A percentile compares a stretch with the other conserved stretches of the same genome.
These are phyloP conservation scores for Oxycera nigricornis DNA, from an alignment of 2,888 invertebrate species.

Conservation along the genomic window DNA sequence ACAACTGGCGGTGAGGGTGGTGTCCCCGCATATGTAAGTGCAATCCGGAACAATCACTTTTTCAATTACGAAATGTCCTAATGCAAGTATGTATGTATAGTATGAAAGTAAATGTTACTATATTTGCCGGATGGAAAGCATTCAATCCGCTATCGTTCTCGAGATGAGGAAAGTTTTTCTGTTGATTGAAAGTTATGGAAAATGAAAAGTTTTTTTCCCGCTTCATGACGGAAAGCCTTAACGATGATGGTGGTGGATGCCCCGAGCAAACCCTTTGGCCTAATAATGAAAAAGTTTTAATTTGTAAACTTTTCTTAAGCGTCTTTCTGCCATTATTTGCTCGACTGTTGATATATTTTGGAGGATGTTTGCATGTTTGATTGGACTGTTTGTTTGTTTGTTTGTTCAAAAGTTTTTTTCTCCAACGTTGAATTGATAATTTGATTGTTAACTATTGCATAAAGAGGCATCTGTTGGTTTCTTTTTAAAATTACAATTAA, in stretches of 20 bases:
- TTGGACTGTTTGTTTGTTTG: no score
- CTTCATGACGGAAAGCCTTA: neutral
- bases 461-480: no score
- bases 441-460: no score
- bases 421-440: no score
- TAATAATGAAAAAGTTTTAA: neutral
- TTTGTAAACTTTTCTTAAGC: neutral
- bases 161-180: neutral
- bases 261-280: neutral
- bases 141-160: neutral
- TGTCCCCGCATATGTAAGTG: constrained; percentile 82
- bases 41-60: neutral
- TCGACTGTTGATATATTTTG: neutral
- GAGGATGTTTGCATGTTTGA: no score
- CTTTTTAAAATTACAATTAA: no score
- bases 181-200: neutral
- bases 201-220: constrained; percentile 6
- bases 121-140: neutral
- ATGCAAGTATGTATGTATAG: neutral
- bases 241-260: neutral
- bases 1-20: constrained; percentile 87
- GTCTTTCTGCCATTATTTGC: neutral
- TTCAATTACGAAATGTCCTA: neutral
- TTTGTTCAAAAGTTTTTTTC: no score
- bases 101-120: no score